These are phyloP conservation scores for Pachymerium ferrugineum DNA, from an alignment of 2,888 invertebrate genomes.

Conservation along the genomic window DNA sequence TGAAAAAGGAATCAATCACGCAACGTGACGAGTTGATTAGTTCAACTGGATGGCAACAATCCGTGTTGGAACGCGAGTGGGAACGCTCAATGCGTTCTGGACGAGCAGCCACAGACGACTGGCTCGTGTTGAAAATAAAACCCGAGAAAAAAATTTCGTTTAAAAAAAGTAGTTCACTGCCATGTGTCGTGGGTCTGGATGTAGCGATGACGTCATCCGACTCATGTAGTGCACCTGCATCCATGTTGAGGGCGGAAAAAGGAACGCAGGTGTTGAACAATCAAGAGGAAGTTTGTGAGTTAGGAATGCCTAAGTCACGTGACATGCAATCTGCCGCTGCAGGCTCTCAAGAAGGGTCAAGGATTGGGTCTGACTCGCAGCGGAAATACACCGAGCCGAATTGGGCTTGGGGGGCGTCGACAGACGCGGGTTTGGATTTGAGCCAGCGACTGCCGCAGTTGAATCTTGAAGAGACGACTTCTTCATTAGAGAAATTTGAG, in stretches of 20 bases:
- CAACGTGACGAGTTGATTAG: neutral
- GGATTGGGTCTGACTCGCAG: neutral
- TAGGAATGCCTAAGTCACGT: neutral
- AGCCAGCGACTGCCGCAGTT: too few relatives aligned
- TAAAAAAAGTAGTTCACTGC: neutral
- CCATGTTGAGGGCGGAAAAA: neutral
- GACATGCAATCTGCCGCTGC: neutral
- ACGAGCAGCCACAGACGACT: conserved; percentile 31
- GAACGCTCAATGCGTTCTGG: conserved; percentile 20
- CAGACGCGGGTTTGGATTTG: too few relatives aligned
- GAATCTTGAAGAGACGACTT: too few relatives aligned
- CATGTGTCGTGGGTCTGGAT: neutral
- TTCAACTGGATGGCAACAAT: conserved; percentile 11
- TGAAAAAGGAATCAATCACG: neutral
- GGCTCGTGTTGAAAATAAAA: neutral
- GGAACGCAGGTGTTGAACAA: too few relatives aligned
- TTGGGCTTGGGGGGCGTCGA: neutral
- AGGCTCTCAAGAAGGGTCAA: neutral
- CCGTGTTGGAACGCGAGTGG: conserved; percentile 10
- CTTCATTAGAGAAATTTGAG: too few relatives aligned
- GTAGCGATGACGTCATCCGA: conserved; percentile 27
- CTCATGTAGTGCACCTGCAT: conserved; percentile 25
- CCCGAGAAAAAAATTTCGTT: neutral
- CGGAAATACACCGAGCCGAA: neutral
- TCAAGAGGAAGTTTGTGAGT: too few relatives aligned